Base-by-base conservation (phyloP, 2,797 vertebrate genomes). In the Setipinna tenuifilis region DNA sequence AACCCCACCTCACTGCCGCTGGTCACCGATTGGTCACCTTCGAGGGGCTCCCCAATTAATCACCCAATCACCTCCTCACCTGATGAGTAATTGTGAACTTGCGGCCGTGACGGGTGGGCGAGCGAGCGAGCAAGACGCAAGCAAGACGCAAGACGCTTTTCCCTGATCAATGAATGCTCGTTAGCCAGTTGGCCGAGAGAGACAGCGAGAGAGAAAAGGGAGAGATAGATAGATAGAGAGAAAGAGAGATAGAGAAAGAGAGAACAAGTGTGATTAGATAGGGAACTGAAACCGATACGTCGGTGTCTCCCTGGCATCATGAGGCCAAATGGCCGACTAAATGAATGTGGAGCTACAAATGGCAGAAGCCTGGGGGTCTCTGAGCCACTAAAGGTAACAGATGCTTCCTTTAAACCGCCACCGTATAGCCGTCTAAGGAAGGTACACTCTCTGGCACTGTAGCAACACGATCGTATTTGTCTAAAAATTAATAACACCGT, bases 141-240 rank as follows among this genome's bases (percentile, higher is more conserved):
- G 65, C 41, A 81, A 25, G 50, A 62, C 17, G 81, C 58, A 68
- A 57, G n/a, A 44, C 21, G 41, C 1, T 28, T 25, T 75, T 46
- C 82, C 23, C 31, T 59, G 81, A 82, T 84, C 31, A 83, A 78
- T 75, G 7, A 21, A 78, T 71, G 61, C 82, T 83, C 80, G 82
- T 68, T 19, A 35, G 17, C 65, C 54, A 82, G 78, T 17, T 61
- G 82, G 84, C 54, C 57, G 31, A 59, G 14, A 85, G 28, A 35
- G 65, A 35, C 25, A 71, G 65, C 35, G 65, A 71, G 65, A 71
- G 28, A 71, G 65, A 71, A 28, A 71, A 7, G 9, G 50, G n/a
- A 2, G 61, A 2, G n/a, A 4, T 2, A 6, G 21, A 23, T 21
- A 62, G 61, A 23, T 21, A 23, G 61, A 62, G 4, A 23, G 61